Conservation (phyloP, 2,113 vertebrate genomes). For the Hipposideros armiger region DNA sequence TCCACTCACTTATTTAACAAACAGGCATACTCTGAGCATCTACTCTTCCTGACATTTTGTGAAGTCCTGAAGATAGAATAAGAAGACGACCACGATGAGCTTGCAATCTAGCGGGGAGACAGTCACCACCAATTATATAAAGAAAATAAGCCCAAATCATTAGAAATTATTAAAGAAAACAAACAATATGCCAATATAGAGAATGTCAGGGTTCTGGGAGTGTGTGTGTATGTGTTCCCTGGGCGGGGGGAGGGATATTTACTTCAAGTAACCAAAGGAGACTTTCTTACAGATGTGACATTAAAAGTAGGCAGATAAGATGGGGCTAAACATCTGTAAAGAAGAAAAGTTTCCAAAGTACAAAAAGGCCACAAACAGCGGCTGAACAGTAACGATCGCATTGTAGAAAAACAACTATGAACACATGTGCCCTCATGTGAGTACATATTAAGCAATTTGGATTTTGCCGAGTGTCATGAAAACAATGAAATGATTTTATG, state of each 20-base stretch:
- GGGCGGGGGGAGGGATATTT: neutral
- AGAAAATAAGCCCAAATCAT: neutral
- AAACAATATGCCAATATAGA: neutral
- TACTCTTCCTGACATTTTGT: neutral
- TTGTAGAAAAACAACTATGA: neutral
- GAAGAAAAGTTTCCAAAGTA: neutral
- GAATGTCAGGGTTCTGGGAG: neutral
- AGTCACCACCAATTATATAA: neutral
- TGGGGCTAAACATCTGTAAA: neutral
- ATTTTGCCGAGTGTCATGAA: neutral
- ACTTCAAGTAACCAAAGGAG: neutral
- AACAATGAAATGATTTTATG: neutral
- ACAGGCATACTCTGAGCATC: too few species aligned
- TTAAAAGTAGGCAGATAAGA: neutral
- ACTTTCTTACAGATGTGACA: neutral
- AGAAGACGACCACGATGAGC: neutral
- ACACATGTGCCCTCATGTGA: neutral
- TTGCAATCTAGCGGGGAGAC: neutral
- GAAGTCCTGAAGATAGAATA: neutral
- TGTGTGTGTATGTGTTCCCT: neutral
- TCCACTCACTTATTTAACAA: neutral
- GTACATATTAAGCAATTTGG: neutral
- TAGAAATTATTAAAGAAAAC: neutral
- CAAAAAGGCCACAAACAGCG: neutral
- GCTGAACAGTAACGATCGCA: neutral